A percentile compares a stretch with the other conserved stretches of the same genome.
Evolutionary conservation across 1,140 invertebrate species (phyloP).

Genomic region (Hydropsyche tenuis): DNA sequence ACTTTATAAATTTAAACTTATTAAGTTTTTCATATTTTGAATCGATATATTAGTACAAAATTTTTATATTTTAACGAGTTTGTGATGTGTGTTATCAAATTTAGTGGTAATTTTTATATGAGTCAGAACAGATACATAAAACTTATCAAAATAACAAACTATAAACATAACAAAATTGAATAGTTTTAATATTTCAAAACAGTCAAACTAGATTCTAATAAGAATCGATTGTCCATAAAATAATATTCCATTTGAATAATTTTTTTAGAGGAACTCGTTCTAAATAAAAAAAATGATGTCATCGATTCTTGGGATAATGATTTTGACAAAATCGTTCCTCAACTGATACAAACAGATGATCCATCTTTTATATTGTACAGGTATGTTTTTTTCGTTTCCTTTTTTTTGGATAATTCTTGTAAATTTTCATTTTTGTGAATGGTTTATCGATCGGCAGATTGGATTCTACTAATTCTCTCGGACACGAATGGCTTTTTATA

Average conservation of each 20-base stretch:
- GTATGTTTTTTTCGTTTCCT: constrained; percentile 51
- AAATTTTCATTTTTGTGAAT: neutral
- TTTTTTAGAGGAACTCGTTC: constrained; percentile 76
- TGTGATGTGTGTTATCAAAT: too few relatives aligned
- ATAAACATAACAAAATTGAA: too few relatives aligned
- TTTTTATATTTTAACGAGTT: too few relatives aligned
- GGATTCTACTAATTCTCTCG: constrained; percentile 78
- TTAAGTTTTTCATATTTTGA: too few relatives aligned
- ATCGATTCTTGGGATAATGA: constrained; percentile 86
- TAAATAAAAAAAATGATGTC: constrained; percentile 71
- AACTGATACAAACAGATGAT: constrained; percentile 82
- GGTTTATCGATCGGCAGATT: constrained; percentile 71
- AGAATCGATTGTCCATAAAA: constrained; percentile 14
- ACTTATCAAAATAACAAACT: too few relatives aligned
- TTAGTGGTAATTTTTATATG: too few relatives aligned
- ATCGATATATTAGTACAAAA: too few relatives aligned
- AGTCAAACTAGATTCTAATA: constrained; percentile 34
- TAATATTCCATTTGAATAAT: constrained; percentile 40
- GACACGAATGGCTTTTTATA: constrained; percentile 94
- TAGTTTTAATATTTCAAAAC: too few relatives aligned
- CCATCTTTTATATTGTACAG: constrained; percentile 94
- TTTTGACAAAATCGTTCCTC: constrained; percentile 81
- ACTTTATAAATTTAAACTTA: too few relatives aligned
- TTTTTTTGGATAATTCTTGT: neutral
- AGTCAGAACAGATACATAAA: too few relatives aligned